Percentiles rank a stretch among this genome's conserved stretches.
Evolutionary conservation across 2,113 vertebrate species (phyloP).

Genomic region (Neoarius graeffei): DNA sequence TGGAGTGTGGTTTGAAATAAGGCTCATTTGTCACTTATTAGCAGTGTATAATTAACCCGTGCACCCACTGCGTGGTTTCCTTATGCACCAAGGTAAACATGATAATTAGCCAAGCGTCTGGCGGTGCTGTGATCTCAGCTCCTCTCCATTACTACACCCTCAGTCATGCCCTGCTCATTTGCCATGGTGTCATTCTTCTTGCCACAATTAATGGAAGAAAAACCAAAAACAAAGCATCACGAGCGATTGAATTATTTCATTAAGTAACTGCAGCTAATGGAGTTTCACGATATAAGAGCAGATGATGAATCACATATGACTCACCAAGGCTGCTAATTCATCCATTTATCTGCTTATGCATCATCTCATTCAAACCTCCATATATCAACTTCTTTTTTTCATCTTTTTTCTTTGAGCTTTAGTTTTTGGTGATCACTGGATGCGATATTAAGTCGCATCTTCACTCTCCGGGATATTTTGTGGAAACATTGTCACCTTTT

Average conservation of each 20-base stretch:
- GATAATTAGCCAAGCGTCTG: slow-evolving; percentile 32
- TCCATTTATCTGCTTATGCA: slow-evolving; percentile 49
- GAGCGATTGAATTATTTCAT: slow-evolving; percentile 57
- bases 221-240: slow-evolving; percentile 30
- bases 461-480: not conserved
- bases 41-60: slow-evolving; percentile 29
- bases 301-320: slow-evolving; percentile 53
- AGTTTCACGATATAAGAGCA: slow-evolving; percentile 53
- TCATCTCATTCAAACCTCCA: slow-evolving; percentile 29
- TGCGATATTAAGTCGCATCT: not conserved
- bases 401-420: not conserved
- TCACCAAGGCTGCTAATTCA: slow-evolving; percentile 51
- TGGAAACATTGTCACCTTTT: not conserved
- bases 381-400: slow-evolving; percentile 33
- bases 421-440: not conserved
- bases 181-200: slow-evolving; percentile 44
- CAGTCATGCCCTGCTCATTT: slow-evolving; percentile 46
- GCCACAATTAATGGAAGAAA: slow-evolving; percentile 47
- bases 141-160: slow-evolving; percentile 38
- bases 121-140: not conserved
- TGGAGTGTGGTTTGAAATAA: not conserved
- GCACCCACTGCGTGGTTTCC: slow-evolving; percentile 10
- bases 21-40: slow-evolving; percentile 23
- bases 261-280: slow-evolving; percentile 54
- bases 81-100: slow-evolving; percentile 41